Evolutionary conservation across 2,888 invertebrate species (phyloP), one percentile per base, ranked within the genome.

Genomic region (Tridacna crocea): DNA sequence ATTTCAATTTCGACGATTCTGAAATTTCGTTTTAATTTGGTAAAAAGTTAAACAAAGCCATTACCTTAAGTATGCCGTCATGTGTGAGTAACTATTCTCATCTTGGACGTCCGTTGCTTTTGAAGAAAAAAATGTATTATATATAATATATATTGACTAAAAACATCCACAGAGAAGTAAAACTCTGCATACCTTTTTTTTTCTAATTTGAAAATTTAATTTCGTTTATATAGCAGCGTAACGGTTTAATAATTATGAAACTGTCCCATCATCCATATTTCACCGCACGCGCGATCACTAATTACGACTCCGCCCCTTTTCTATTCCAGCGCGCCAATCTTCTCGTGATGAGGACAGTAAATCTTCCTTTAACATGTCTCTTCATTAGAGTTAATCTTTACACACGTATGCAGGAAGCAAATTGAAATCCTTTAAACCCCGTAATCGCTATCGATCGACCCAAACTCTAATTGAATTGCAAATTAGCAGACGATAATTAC

Each of bases 391-490:
- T 48, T 82, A 82, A 82, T 82, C 78, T 72, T 60, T 72, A 60
- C 78, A 78, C 82, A 82, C 78, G 78, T 82, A 78, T 82, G 78
- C 82, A 79, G 58, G 78, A 78, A 66, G 80, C 80, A 80, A 80
- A 80, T 77, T 78, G 80, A 83, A 80, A 80, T 70, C 83, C 77
- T 80, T 83, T 80, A 75, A 83, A 78, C 75, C 73, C 70, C 55
- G 61, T 80, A 78, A 83, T 83, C 75, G 76, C 73, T 78, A 83
- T 83, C 66, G 83, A 83, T 83, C 78, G 60, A 58, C 17, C 47
- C 75, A 77, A 55, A 75, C 75, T 73, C 83, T 77, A 83, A 80
- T 83, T 83, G 83, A 83, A 83, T 83, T 80, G 83, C 83, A 83
- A 83, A 83, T 83, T 83, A 80, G 78, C 60, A 72, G 66, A 60